Percentiles rank a stretch among this genome's conserved stretches.
phyloP scores from a whole-genome alignment of 1,140 invertebrate species.

The Trichomalopsis sarcophagae region DNA sequence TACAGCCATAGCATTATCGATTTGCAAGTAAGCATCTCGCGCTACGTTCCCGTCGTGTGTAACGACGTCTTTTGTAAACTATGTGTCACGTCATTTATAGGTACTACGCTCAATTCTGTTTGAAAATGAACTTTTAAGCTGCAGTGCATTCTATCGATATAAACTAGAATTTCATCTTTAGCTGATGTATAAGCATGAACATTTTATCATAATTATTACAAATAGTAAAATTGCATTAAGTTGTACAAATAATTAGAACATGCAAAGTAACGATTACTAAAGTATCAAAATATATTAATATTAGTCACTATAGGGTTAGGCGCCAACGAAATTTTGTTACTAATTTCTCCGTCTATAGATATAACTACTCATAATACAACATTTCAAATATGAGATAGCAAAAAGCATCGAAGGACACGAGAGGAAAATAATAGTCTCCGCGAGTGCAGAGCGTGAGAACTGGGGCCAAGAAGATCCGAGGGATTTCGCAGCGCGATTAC shows the following conservation, averaged over 20 bases:
- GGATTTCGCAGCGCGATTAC: constrained; percentile 25
- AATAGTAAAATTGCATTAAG: neutral
- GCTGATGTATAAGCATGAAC: neutral
- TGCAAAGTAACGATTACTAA: no score
- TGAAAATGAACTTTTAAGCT: no score
- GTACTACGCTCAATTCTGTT: neutral
- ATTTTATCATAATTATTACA: neutral
- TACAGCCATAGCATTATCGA: neutral
- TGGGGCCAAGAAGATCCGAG: constrained; percentile 10
- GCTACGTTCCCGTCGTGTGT: neutral
- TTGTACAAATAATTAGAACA: no score
- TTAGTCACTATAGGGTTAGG: no score
- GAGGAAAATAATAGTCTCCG: no score
- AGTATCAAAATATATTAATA: no score
- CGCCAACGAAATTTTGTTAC: no score
- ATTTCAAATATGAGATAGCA: neutral
- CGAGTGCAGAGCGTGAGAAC: constrained; percentile 38
- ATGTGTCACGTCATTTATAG: constrained; percentile 24
- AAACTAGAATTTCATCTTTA: no score
- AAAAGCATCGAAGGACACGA: neutral
- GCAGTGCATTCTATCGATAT: no score
- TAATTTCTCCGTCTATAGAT: no score
- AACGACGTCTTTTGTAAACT: constrained; percentile 30
- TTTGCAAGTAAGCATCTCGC: neutral
- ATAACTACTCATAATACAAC: neutral